Percentiles rank a stretch among this genome's conserved stretches.
Conservation (phyloP, 2,888 invertebrate species). For the Apotomis capreana region DNA sequence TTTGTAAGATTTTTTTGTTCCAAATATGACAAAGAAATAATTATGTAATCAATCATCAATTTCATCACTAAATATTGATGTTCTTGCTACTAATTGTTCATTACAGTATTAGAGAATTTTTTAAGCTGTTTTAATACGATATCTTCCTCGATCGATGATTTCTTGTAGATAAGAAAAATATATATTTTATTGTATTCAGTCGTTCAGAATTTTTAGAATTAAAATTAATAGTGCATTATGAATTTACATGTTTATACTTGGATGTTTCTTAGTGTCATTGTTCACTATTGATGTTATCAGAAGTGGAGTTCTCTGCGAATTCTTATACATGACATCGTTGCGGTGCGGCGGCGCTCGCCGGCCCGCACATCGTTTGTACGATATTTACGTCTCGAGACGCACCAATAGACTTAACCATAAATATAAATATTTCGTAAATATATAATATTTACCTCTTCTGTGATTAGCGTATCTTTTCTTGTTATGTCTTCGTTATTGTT, state of each 20-base stretch:
- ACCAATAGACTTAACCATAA: constrained; percentile 57
- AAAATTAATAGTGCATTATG: constrained; percentile 68
- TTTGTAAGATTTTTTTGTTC: constrained; percentile 61
- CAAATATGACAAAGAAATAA: constrained; percentile 61
- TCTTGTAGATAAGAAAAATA: constrained; percentile 71
- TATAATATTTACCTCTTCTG: constrained; percentile 78
- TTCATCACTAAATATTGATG: constrained; percentile 55
- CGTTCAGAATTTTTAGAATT: constrained; percentile 55
- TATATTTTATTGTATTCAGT: constrained; percentile 69
- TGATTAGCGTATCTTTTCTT: constrained; percentile 76
- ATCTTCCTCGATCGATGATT: constrained; percentile 67
- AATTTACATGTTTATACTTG: constrained; percentile 65
- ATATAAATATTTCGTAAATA: constrained; percentile 67
- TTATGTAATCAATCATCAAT: constrained; percentile 49
- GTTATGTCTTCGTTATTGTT: constrained; percentile 70
- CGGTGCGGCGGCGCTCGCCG: constrained; percentile 32
- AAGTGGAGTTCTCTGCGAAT: constrained; percentile 54
- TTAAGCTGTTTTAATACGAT: constrained; percentile 66
- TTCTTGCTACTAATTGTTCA: constrained; percentile 65
- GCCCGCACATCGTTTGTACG: constrained; percentile 46
- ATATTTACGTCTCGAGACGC: constrained; percentile 58
- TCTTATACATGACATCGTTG: constrained; percentile 38
- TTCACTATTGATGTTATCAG: constrained; percentile 65
- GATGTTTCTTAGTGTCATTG: constrained; percentile 74
- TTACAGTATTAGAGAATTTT: constrained; percentile 70